A percentile compares a stretch with the other conserved stretches of the same genome.
Conservation (phyloP, 2,888 invertebrate genomes). For the Buathra laborator region DNA sequence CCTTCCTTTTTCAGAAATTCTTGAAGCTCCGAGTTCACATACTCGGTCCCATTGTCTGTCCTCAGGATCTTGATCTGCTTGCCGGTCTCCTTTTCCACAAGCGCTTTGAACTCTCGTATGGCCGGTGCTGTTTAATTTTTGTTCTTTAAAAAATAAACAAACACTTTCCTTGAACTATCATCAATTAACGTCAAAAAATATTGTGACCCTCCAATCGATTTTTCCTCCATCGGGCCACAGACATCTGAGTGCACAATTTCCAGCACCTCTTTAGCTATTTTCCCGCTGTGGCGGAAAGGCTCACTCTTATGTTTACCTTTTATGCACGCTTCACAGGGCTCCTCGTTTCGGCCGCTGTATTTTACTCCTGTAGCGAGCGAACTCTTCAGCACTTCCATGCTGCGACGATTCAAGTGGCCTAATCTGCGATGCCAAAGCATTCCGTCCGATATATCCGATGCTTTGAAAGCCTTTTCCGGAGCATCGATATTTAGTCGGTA, state of each 20-base stretch:
- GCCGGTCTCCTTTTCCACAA: conserved; percentile 4
- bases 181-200: conserved; percentile 68
- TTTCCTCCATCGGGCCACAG: conserved; percentile 64
- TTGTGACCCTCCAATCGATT: conserved; percentile 60
- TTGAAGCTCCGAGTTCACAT: conserved; percentile 8
- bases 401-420: conserved; percentile 14
- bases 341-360: conserved; percentile 10
- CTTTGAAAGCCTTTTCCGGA: not conserved
- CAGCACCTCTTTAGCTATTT: conserved; percentile 26
- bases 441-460: not conserved
- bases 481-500: not conserved
- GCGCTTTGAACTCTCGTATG: conserved; percentile 4
- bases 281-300: conserved; percentile 12
- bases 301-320: conserved; percentile 55
- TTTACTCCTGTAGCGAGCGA: conserved; percentile 11
- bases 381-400: conserved; percentile 10
- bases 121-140: conserved; percentile 59
- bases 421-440: conserved; percentile 19
- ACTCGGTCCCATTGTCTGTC: conserved; percentile 40
- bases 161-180: conserved; percentile 63
- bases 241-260: conserved; percentile 69
- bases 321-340: conserved; percentile 26
- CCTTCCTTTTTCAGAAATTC: conserved; percentile 4
- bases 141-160: conserved; percentile 64
- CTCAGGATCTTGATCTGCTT: conserved; percentile 16